These are phyloP conservation scores for Tridacna crocea DNA, from an alignment of 2,888 invertebrate species.

Conservation along the genomic window DNA sequence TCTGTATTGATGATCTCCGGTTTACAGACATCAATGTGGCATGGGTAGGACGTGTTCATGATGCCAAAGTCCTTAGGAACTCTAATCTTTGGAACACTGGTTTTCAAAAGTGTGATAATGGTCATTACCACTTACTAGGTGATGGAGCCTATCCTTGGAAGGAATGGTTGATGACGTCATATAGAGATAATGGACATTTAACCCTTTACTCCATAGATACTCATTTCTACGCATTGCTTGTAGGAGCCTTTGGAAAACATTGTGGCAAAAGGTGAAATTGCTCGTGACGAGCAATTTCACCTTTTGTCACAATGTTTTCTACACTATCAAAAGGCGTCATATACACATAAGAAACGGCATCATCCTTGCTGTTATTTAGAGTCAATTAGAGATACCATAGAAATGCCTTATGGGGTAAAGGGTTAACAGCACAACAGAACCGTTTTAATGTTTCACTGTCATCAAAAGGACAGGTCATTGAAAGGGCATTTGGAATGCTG, in stretches of 20 bases:
- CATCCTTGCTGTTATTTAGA: too few species aligned
- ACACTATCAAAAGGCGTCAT: too few species aligned
- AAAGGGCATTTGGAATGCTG: constrained; percentile 47
- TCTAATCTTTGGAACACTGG: constrained; percentile 47
- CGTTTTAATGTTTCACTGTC: constrained; percentile 44
- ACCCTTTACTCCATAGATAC: too few species aligned
- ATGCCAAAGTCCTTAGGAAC: constrained; percentile 51
- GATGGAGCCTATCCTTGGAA: constrained; percentile 50
- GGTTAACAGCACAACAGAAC: constrained; percentile 33
- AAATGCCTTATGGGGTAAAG: too few species aligned
- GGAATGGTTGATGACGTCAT: constrained; percentile 54
- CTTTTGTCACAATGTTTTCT: too few species aligned
- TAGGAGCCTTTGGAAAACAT: too few species aligned
- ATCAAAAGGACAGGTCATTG: constrained; percentile 41
- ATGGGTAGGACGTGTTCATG: constrained; percentile 56
- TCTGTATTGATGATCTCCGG: constrained; percentile 33
- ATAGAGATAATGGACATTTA: constrained; percentile 56
- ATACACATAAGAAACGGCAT: too few species aligned
- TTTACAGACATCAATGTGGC: constrained; percentile 54
- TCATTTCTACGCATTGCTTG: too few species aligned
- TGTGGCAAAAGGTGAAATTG: too few species aligned
- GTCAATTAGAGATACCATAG: too few species aligned
- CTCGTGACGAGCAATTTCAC: too few species aligned
- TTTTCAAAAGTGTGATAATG: constrained; percentile 38
- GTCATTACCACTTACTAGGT: constrained; percentile 44